A percentile compares a stretch with the other conserved stretches of the same genome.
Evolutionary conservation across 2,797 vertebrate species (phyloP).

Genomic region (Dromococcyx pavoninus): DNA sequence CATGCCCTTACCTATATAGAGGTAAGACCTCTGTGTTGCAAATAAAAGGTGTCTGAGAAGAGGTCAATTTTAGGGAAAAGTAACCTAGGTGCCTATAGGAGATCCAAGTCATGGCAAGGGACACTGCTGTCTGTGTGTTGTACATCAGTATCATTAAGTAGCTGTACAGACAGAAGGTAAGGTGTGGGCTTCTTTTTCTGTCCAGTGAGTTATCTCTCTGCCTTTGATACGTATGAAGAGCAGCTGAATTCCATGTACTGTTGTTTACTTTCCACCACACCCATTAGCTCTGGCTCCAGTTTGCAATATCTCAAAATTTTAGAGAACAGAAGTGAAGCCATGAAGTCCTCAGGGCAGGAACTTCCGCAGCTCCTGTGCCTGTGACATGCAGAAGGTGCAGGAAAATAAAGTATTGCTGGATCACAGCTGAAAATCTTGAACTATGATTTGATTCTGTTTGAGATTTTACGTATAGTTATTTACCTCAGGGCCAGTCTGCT

Average conservation of each 20-base stretch:
- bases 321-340: background rate
- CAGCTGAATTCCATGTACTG: conserved; percentile 15
- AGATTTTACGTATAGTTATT: background rate
- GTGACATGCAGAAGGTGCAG: background rate
- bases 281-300: background rate
- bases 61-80: background rate
- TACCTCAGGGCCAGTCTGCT: background rate
- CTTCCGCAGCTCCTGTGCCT: background rate
- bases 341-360: background rate
- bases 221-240: background rate
- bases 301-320: background rate
- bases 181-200: background rate
- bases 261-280: background rate
- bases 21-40: background rate
- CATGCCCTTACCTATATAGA: background rate
- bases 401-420: background rate
- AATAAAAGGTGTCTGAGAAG: background rate
- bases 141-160: background rate
- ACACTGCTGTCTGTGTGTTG: background rate
- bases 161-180: conserved; percentile 1
- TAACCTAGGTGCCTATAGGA: background rate
- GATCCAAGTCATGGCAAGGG: background rate
- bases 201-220: background rate
- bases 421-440: background rate
- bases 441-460: background rate